Conservation (phyloP, 2,113 vertebrate genomes). For the Brachyistius frenatus region DNA sequence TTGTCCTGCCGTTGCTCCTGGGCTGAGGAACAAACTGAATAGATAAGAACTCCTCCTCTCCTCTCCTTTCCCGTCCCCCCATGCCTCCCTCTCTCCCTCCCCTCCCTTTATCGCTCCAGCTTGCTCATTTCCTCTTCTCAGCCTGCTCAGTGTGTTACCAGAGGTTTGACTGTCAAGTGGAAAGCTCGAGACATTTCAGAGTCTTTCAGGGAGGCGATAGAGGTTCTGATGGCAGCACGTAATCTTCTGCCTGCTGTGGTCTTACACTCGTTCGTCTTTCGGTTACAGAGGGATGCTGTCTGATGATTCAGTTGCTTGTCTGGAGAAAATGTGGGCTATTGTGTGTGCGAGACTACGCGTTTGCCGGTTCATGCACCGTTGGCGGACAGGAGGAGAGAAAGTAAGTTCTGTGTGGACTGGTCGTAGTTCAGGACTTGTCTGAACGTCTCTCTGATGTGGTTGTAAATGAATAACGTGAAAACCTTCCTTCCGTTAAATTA, state of each 20-base stretch:
- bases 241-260: slow-evolving; percentile 54
- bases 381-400: too few relatives aligned
- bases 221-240: slow-evolving; percentile 49
- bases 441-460: neutral
- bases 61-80: neutral
- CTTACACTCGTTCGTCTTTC: slow-evolving; percentile 31
- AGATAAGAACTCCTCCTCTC: slow-evolving; percentile 52
- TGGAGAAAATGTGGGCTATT: slow-evolving; percentile 33
- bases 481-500: too few relatives aligned
- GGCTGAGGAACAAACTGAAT: slow-evolving; percentile 33
- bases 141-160: slow-evolving; percentile 33
- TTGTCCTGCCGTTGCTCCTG: slow-evolving; percentile 51
- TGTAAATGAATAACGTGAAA: neutral
- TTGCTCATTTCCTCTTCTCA: slow-evolving; percentile 3
- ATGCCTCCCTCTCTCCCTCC: slow-evolving; percentile 1
- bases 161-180: slow-evolving; percentile 55
- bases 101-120: slow-evolving; percentile 1
- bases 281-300: slow-evolving; percentile 39
- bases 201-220: slow-evolving; percentile 46
- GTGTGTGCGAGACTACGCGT: slow-evolving; percentile 14
- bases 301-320: slow-evolving; percentile 57
- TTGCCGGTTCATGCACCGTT: slow-evolving; percentile 6
- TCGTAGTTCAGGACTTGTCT: too few relatives aligned
- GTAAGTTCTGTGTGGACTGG: too few relatives aligned
- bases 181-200: slow-evolving; percentile 49